Conservation (phyloP, 2,113 vertebrate genomes). For the Gymnogyps californianus region DNA sequence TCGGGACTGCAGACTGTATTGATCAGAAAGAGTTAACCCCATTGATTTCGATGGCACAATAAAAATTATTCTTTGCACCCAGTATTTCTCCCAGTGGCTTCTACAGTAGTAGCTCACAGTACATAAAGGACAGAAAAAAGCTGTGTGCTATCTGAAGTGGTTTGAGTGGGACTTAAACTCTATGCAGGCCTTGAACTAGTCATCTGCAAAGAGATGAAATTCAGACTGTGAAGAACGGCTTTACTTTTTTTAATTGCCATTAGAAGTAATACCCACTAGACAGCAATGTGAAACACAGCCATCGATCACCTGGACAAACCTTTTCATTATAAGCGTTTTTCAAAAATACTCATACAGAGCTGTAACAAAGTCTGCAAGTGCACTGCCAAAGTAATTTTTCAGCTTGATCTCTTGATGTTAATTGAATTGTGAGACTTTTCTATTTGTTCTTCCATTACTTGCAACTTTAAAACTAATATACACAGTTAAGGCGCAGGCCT, state of each 20-base stretch:
- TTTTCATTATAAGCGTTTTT: background rate
- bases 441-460: background rate
- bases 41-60: background rate
- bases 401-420: background rate
- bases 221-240: background rate
- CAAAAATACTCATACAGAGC: background rate
- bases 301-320: background rate
- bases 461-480: background rate
- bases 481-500: rapidly evolving
- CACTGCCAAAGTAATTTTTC: background rate
- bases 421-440: background rate
- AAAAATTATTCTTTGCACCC: background rate
- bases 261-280: background rate
- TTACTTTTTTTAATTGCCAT: background rate
- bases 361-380: background rate
- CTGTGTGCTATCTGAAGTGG: background rate
- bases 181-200: background rate
- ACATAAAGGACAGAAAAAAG: background rate
- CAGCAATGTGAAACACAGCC: background rate
- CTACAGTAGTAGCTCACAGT: background rate
- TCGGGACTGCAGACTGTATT: background rate
- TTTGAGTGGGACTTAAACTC: background rate
- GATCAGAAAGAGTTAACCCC: background rate
- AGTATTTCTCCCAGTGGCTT: background rate
- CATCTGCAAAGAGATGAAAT: background rate